A percentile compares a stretch with the other conserved stretches of the same genome.
Evolutionary conservation across 2,888 invertebrate species (phyloP).

Genomic region (Lypha dubia): DNA sequence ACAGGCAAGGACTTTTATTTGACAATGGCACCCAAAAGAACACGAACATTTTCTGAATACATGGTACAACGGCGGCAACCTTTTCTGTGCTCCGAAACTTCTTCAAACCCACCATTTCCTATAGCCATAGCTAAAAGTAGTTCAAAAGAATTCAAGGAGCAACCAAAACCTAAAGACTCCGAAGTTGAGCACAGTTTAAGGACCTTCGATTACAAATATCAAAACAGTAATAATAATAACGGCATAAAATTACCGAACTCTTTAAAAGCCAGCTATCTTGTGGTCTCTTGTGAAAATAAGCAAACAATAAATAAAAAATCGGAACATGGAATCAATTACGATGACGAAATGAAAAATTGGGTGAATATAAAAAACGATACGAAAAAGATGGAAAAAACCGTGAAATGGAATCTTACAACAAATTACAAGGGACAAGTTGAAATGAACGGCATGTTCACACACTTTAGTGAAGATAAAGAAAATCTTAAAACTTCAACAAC

Average conservation of each 20-base stretch:
- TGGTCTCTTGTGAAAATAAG: not conserved
- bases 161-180: not conserved
- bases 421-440: not conserved
- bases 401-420: not conserved
- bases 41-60: conserved; percentile 14
- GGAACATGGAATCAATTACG: not conserved
- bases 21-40: not conserved
- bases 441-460: not conserved
- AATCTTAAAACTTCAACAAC: not conserved
- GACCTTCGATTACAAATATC: not conserved
- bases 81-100: conserved; percentile 7
- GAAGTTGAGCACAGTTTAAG: not conserved
- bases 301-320: not conserved
- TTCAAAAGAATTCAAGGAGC: not conserved
- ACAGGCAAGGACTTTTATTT: not conserved
- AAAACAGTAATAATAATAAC: not conserved
- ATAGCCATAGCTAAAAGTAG: not conserved
- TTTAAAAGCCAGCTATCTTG: not conserved
- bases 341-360: not conserved
- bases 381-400: not conserved
- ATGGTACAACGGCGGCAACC: conserved; percentile 14
- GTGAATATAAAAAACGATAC: not conserved
- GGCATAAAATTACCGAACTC: not conserved
- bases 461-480: not conserved
- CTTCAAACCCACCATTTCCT: not conserved